Percentiles rank a stretch among this genome's conserved stretches.
These are phyloP conservation scores for Centrocercus urophasianus DNA, from an alignment of 2,113 vertebrate genomes.

Conservation along the genomic window DNA sequence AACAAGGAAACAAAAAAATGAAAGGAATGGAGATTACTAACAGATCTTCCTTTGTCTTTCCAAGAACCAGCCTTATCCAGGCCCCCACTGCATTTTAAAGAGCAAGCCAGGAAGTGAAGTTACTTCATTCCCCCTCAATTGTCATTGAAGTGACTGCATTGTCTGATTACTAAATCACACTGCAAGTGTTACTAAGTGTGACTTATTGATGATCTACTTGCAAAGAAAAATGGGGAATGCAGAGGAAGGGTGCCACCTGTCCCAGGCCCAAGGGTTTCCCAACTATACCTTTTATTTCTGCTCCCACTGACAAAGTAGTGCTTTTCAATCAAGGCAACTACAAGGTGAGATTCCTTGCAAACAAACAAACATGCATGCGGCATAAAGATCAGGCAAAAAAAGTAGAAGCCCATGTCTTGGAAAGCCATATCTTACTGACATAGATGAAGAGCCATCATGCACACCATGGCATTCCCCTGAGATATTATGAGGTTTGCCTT, in stretches of 20 bases:
- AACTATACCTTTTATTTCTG: neutral
- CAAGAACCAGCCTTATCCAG: neutral
- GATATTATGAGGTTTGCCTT: fast-evolving
- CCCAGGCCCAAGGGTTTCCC: neutral
- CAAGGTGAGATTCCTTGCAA: neutral
- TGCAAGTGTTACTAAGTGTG: neutral
- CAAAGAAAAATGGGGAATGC: neutral
- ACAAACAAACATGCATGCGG: fast-evolving
- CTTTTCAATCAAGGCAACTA: neutral
- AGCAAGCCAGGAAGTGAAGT: neutral
- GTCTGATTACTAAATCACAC: neutral
- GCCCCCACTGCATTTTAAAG: neutral
- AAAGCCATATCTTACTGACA: neutral
- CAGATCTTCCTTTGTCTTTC: neutral
- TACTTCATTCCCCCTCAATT: neutral
- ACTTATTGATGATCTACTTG: neutral
- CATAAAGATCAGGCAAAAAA: neutral
- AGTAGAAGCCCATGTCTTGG: neutral
- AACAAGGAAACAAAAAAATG: constrained; percentile 56
- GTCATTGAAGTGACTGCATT: neutral
- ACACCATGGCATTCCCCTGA: neutral
- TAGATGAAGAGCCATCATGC: neutral
- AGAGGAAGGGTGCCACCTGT: neutral
- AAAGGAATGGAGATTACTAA: fast-evolving
- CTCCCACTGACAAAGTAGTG: neutral